Conservation (phyloP, 2,888 invertebrate genomes). For the Bimastos eiseni region DNA sequence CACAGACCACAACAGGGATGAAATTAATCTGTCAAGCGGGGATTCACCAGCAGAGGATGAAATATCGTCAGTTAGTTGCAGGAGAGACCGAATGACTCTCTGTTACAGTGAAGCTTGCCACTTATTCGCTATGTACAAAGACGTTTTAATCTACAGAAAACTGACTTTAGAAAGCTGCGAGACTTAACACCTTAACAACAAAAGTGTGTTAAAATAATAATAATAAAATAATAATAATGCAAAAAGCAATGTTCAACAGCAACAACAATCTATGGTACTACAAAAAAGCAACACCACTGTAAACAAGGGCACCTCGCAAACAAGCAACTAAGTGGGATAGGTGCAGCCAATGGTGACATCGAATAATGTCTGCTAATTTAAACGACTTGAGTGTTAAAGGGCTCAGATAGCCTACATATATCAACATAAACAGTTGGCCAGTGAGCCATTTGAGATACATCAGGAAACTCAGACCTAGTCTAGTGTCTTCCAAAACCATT, state of each 20-base stretch:
- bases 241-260: no score
- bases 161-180: neutral
- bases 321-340: no score
- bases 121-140: neutral
- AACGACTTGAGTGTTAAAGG: no score
- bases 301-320: no score
- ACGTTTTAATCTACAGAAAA: neutral
- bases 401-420: neutral
- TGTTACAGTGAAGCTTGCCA: neutral
- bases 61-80: neutral
- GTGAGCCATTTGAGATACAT: neutral
- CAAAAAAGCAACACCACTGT: no score
- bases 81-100: neutral
- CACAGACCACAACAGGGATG: neutral
- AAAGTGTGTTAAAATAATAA: no score
- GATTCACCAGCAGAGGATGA: neutral
- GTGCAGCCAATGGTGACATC: no score
- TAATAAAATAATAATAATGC: no score
- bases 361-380: no score
- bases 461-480: neutral
- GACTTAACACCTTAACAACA: no score
- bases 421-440: neutral
- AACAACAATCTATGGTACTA: no score
- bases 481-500: neutral
- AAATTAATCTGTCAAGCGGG: conserved; percentile 3